Evolutionary conservation across 2,888 invertebrate genomes (phyloP).

Genomic region (Drosophila prostipennis): DNA sequence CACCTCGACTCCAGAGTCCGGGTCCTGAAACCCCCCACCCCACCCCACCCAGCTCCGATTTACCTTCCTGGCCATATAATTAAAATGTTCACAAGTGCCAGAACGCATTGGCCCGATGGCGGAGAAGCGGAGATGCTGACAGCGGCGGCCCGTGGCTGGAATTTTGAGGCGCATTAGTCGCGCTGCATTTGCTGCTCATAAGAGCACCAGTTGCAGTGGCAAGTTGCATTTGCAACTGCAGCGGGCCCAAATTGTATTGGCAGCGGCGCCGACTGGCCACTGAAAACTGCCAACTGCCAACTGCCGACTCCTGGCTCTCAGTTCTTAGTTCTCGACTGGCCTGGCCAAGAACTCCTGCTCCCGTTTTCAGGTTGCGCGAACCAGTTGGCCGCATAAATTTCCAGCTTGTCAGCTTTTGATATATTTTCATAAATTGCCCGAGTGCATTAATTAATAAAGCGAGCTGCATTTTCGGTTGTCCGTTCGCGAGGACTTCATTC

Average conservation of each 20-base stretch:
- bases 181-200: conserved; percentile 81
- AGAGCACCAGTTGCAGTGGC: conserved; percentile 57
- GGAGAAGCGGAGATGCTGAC: conserved; percentile 59
- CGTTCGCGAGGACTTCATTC: conserved; percentile 22
- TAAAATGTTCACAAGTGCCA: conserved; percentile 83
- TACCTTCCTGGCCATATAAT: conserved; percentile 71
- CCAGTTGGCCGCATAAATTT: conserved; percentile 82
- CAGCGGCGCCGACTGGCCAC: conserved; percentile 67
- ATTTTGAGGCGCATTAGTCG: conserved; percentile 80
- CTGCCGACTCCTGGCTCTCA: conserved; percentile 21
- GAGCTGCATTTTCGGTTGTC: conserved; percentile 49
- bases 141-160: conserved; percentile 59
- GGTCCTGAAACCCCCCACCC: not conserved
- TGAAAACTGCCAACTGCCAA: not conserved
- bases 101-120: conserved; percentile 63
- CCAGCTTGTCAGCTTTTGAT: conserved; percentile 84
- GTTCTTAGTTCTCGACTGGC: conserved; percentile 8
- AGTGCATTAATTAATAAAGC: conserved; percentile 84
- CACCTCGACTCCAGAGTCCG: conserved; percentile 66
- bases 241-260: conserved; percentile 76
- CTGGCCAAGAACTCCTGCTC: conserved; percentile 20
- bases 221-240: conserved; percentile 17
- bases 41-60: conserved; percentile 1
- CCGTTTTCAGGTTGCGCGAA: conserved; percentile 53
- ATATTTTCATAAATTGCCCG: conserved; percentile 84